Percentiles rank a stretch among this genome's conserved stretches.
Conservation (phyloP, 2,888 invertebrate species). For the Ypsolopha sequella region DNA sequence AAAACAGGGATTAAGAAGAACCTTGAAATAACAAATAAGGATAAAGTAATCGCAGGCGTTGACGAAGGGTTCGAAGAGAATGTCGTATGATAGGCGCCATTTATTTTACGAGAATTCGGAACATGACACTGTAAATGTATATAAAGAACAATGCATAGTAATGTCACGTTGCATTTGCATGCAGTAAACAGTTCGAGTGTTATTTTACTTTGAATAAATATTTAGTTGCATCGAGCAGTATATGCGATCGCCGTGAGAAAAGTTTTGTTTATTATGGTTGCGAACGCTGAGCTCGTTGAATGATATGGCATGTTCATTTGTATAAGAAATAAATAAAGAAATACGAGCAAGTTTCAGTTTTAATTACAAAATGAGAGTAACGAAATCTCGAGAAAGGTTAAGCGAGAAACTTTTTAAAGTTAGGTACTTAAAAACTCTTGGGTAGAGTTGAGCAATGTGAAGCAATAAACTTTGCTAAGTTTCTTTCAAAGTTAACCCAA, state of each 20-base stretch:
- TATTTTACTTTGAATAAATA: background rate
- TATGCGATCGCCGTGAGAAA: conserved; percentile 1
- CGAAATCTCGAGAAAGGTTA: too few species aligned
- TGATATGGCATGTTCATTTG: background rate
- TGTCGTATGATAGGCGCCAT: too few species aligned
- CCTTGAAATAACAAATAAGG: too few species aligned
- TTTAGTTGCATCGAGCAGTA: background rate
- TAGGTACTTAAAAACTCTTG: background rate
- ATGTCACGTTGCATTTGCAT: background rate
- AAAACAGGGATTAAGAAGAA: too few species aligned
- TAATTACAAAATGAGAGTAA: too few species aligned
- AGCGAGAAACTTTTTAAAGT: too few species aligned
- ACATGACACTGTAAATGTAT: too few species aligned
- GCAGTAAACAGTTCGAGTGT: background rate
- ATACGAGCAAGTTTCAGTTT: too few species aligned
- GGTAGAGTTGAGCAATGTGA: background rate
- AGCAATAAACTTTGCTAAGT: background rate
- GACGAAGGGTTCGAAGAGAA: too few species aligned
- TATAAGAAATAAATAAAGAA: too few species aligned
- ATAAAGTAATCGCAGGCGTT: too few species aligned
- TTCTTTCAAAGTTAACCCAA: background rate
- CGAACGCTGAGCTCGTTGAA: background rate
- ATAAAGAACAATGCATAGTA: background rate
- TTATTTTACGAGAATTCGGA: too few species aligned
- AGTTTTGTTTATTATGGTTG: background rate